These are phyloP conservation scores for Sebastes trivittatus DNA, from an alignment of 2,797 vertebrate genomes.

Conservation along the genomic window DNA sequence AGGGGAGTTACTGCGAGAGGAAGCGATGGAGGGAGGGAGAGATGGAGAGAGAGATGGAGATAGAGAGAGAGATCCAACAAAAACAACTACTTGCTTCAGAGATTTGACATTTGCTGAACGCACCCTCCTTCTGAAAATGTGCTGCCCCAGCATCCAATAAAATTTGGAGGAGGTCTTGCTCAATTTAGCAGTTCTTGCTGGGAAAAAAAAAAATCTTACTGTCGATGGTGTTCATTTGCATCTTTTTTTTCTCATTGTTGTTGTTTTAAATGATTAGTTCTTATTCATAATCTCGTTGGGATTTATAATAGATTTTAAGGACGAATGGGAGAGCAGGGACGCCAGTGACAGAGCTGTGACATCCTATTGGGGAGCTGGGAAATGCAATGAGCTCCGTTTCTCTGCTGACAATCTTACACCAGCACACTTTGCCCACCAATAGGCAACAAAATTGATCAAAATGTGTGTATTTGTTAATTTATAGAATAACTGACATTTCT, in stretches of 20 bases:
- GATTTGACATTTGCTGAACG: constrained; percentile 76
- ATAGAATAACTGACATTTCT: neutral
- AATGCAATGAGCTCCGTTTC: constrained; percentile 44
- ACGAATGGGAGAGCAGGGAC: constrained; percentile 34
- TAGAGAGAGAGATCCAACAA: constrained; percentile 71
- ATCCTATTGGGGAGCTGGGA: constrained; percentile 56
- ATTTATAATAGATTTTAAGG: constrained; percentile 29
- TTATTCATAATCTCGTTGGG: constrained; percentile 24
- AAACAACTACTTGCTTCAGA: constrained; percentile 81
- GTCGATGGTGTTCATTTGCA: constrained; percentile 23
- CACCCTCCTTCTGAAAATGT: constrained; percentile 67
- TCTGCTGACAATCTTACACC: constrained; percentile 25
- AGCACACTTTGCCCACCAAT: constrained; percentile 42
- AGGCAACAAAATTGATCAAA: constrained; percentile 17
- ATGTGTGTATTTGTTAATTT: neutral
- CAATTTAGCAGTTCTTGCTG: constrained; percentile 58
- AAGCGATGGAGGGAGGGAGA: constrained; percentile 67
- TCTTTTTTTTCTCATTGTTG: neutral
- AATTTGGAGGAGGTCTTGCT: constrained; percentile 60
- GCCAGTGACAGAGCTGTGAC: constrained; percentile 52
- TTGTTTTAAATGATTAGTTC: constrained; percentile 21
- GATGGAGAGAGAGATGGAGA: constrained; percentile 60
- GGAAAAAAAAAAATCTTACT: neutral
- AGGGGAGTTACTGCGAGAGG: constrained; percentile 74
- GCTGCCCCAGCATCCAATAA: constrained; percentile 61